Base-by-base conservation (phyloP, 2,113 vertebrate genomes). In the Acinonyx jubatus region DNA sequence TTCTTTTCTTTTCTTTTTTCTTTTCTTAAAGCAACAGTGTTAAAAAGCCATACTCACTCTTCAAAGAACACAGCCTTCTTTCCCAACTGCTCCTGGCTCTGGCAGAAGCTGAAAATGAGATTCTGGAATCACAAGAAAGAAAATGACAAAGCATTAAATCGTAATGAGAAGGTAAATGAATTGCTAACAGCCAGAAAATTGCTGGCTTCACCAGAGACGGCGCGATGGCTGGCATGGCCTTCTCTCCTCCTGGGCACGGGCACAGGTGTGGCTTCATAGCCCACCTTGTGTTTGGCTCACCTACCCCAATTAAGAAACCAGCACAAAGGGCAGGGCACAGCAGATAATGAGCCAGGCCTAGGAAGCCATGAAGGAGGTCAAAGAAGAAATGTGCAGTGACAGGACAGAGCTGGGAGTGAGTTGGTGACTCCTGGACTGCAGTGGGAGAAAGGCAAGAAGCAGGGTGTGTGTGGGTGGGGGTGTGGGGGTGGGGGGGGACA, bases 31-130 rank as follows among this genome's bases (percentile, higher is more conserved):
- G 48, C 31, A 21, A 92, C 52, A 61, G 61, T 81, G 80, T 96
- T 97, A 96, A 98, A 98, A 98, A 95, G 66, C 92, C 29, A 76
- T 79, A 98, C 98, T 98, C 97, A 99, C 98, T 87, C 45, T 96
- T 87, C 82, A 86, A 96, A 92, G 85, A 94, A 91, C 41, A 87
- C 91, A 65, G 78, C 45, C 48, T 97, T 98, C 95, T 95, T 87
- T 81, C 81, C 73, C 94, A 78, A 55, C 69, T 19, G 89, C 78
- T 92, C n/a, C 50, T 66, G 87, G 86, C 87, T 98, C 79, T 93
- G 65, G 90, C 10, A 81, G 93, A 95, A 33, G 19, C 84, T 87
- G 84, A 94, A 4, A 52, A 92, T 55, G 23, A 96, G 7, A 69
- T 48, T 96, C 95, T 97, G 88, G 73, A 97, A 98, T 78, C 84